Evolutionary conservation across 2,113 vertebrate species (phyloP).

Genomic region (Sinosuthora webbiana): DNA sequence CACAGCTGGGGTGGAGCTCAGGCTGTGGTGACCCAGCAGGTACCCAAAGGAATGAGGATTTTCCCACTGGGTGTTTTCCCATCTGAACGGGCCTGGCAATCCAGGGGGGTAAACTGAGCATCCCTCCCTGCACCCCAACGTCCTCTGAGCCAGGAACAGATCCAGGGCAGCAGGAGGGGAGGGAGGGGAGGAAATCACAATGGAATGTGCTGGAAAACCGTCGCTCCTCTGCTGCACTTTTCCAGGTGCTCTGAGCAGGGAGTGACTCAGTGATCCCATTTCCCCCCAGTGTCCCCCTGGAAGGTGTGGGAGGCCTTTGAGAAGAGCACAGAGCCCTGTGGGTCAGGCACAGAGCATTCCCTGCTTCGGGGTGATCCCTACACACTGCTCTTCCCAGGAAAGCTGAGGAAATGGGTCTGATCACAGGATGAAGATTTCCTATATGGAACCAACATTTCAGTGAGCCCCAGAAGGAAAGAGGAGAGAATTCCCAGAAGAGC

Average conservation of each 20-base stretch:
- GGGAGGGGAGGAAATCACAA: fast-evolving
- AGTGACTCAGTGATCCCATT: fast-evolving
- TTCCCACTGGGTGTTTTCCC: neutral
- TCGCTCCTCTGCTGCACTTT: neutral
- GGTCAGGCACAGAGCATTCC: neutral
- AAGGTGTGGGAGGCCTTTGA: neutral
- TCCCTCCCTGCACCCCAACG: neutral
- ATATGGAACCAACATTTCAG: neutral
- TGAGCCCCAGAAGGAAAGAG: neutral
- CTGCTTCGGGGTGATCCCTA: neutral
- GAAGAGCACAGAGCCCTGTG: neutral
- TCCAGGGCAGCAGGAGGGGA: neutral
- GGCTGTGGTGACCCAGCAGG: neutral
- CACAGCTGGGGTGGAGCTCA: neutral
- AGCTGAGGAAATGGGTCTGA: neutral
- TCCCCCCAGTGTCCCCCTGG: neutral
- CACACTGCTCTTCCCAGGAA: fast-evolving
- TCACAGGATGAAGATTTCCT: neutral
- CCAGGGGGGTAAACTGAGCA: neutral
- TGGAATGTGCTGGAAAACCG: neutral
- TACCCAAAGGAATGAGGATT: neutral
- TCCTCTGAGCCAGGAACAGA: neutral
- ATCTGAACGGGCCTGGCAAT: neutral
- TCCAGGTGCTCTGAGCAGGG: neutral
- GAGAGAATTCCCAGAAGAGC: neutral